Evolutionary conservation across 2,888 invertebrate genomes (phyloP).

Genomic region (Amblyteles armatorius): DNA sequence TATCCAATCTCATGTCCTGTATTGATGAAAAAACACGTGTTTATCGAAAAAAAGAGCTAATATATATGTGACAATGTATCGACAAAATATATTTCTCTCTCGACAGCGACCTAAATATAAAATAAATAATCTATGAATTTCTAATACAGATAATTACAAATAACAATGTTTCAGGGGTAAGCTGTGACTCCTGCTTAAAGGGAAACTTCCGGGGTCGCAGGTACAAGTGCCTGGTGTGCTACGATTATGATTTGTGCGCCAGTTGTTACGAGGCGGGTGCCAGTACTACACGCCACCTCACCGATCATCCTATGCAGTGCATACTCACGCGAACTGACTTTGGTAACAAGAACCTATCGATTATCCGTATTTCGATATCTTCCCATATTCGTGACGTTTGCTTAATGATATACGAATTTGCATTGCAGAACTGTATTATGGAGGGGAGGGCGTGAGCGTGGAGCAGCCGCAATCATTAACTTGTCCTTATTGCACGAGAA

Average conservation of each 20-base stretch:
- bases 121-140: not conserved
- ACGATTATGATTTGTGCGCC: slow-evolving; percentile 99
- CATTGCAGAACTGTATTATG: slow-evolving; percentile 94
- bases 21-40: not conserved
- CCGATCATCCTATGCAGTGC: slow-evolving; percentile 99
- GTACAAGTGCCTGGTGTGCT: slow-evolving; percentile 99
- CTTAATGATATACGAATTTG: not conserved
- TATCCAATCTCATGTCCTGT: slow-evolving; percentile 4
- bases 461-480: slow-evolving; percentile 98
- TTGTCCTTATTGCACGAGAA: slow-evolving; percentile 98
- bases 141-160: not conserved
- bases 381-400: not conserved
- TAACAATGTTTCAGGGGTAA: slow-evolving; percentile 92
- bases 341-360: slow-evolving; percentile 86
- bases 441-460: slow-evolving; percentile 95
- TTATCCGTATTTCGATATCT: not conserved
- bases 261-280: slow-evolving; percentile 97
- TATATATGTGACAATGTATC: not conserved
- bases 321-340: slow-evolving; percentile 98
- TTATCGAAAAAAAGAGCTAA: not conserved
- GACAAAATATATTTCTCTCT: too few species aligned
- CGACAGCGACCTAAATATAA: not conserved
- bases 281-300: slow-evolving; percentile 95
- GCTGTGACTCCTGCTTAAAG: slow-evolving; percentile 99
- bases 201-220: slow-evolving; percentile 98